phyloP scores from a whole-genome alignment of 2,888 invertebrate species.

The Dusona sp. region DNA sequence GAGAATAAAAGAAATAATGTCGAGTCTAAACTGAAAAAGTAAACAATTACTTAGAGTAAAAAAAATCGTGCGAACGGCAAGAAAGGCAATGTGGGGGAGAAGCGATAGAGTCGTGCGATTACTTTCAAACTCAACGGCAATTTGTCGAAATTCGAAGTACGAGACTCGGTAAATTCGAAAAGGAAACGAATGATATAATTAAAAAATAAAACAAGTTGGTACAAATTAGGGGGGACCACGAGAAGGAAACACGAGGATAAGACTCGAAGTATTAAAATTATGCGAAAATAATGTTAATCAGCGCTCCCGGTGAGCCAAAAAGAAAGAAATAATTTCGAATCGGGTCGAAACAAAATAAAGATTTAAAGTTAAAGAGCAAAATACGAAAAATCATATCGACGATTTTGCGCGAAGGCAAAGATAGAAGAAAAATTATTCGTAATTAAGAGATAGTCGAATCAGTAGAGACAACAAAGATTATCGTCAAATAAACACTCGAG shows the following conservation, averaged over 20 bases:
- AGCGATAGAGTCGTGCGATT: background rate
- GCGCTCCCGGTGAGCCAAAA: slow-evolving; percentile 47
- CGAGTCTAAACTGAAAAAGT: background rate
- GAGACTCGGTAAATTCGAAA: slow-evolving; percentile 33
- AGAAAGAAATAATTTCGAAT: background rate
- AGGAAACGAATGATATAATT: slow-evolving; percentile 7
- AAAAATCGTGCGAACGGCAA: background rate
- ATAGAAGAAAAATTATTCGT: background rate
- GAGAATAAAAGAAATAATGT: background rate
- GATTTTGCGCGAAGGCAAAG: background rate
- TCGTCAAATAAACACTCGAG: background rate
- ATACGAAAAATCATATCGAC: slow-evolving; percentile 2
- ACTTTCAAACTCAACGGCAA: background rate
- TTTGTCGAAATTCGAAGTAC: background rate
- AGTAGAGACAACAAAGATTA: background rate
- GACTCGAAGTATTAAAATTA: slow-evolving; percentile 6
- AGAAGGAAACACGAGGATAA: background rate
- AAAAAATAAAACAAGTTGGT: slow-evolving; percentile 10
- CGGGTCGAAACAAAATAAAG: background rate
- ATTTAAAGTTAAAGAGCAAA: background rate
- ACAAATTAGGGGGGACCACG: background rate
- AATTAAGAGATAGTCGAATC: background rate
- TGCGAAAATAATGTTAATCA: slow-evolving; percentile 50
- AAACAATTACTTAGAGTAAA: background rate
- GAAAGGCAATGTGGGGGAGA: background rate